Percentiles rank a stretch among this genome's conserved stretches.
phyloP scores from a whole-genome alignment of 2,888 invertebrate species.

The Thymelicus lineola region DNA sequence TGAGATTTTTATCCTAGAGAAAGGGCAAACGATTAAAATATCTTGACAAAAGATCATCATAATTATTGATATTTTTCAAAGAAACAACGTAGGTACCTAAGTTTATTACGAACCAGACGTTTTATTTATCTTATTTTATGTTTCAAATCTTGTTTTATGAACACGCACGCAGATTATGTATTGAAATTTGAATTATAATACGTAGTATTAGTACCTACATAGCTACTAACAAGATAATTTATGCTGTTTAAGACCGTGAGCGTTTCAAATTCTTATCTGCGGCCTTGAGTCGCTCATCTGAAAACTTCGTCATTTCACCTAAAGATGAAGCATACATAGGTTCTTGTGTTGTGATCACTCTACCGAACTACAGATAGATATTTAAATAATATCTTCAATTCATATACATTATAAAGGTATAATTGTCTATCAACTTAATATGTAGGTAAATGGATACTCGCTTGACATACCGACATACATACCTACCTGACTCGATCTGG shows the following conservation, averaged over 20 bases:
- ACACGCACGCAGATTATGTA: not conserved
- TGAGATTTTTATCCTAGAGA: not conserved
- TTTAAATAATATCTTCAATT: too few species aligned
- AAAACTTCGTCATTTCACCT: slow-evolving; percentile 10
- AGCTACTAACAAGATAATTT: slow-evolving; percentile 22
- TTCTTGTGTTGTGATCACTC: too few species aligned
- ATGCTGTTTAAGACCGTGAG: slow-evolving; percentile 7
- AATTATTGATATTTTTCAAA: slow-evolving; percentile 3
- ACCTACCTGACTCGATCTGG: too few species aligned
- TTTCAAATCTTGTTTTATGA: slow-evolving; percentile 4
- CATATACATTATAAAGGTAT: too few species aligned
- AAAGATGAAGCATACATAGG: not conserved
- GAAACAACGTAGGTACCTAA: slow-evolving; percentile 1
- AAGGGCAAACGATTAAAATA: not conserved
- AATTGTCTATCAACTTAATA: too few species aligned
- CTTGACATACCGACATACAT: too few species aligned
- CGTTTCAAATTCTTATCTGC: slow-evolving; percentile 32
- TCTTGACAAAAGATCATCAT: not conserved
- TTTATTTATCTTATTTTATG: not conserved
- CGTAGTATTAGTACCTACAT: not conserved
- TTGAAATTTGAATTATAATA: slow-evolving; percentile 9
- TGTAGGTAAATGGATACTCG: too few species aligned
- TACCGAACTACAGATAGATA: too few species aligned
- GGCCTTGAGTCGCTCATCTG: slow-evolving; percentile 27
- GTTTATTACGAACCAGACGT: not conserved